These are phyloP conservation scores for Phylloscopus collybita DNA, from an alignment of 2,797 vertebrate species.

Conservation along the genomic window DNA sequence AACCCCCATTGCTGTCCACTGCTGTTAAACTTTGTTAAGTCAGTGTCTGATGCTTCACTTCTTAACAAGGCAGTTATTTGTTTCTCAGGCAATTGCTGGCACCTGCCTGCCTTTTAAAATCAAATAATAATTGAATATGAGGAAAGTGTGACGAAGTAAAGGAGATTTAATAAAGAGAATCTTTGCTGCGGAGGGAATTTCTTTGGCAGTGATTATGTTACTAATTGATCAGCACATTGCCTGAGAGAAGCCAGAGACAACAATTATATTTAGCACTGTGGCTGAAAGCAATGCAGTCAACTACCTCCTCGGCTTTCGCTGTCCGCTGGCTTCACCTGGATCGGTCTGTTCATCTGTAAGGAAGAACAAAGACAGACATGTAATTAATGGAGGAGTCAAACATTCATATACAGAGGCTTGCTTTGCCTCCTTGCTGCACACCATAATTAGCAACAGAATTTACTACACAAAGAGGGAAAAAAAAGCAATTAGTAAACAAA, in stretches of 20 bases:
- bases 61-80: conserved; percentile 74
- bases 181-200: conserved; percentile 69
- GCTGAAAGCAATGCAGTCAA: conserved; percentile 78
- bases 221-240: conserved; percentile 75
- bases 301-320: conserved; percentile 99
- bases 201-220: conserved; percentile 73
- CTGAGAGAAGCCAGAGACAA: conserved; percentile 72
- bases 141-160: conserved; percentile 63
- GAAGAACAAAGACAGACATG: conserved; percentile 50
- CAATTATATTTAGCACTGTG: conserved; percentile 64
- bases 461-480: rapidly evolving
- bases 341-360: conserved; percentile 97
- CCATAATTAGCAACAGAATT: background rate
- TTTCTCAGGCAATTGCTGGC: conserved; percentile 69
- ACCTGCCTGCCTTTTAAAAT: conserved; percentile 77
- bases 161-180: conserved; percentile 75
- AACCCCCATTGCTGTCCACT: background rate
- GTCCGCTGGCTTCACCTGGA: conserved; percentile 99
- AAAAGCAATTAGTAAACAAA: background rate
- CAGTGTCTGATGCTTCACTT: conserved; percentile 21
- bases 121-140: conserved; percentile 79
- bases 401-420: background rate
- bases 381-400: background rate
- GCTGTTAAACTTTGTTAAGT: conserved; percentile 65
- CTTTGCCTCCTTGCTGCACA: background rate